Evolutionary conservation across 2,113 vertebrate genomes (phyloP).

Genomic region (Periophthalmodon schlosseri): DNA sequence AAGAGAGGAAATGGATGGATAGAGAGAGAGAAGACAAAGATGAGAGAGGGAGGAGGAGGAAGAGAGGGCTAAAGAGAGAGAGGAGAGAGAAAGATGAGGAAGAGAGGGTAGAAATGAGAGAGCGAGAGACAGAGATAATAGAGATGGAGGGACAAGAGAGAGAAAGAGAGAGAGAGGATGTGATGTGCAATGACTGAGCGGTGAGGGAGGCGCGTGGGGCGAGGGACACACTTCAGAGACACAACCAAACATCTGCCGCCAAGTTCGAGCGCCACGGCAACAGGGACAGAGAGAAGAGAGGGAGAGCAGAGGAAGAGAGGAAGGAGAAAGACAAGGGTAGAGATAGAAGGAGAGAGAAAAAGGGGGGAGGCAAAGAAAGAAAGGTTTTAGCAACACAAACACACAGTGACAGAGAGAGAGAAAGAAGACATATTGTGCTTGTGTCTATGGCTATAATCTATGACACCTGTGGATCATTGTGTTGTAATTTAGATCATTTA

Average conservation of each 20-base stretch:
- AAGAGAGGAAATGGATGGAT: too few species aligned
- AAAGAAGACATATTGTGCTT: too few species aligned
- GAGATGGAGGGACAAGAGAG: constrained; percentile 78
- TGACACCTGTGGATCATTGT: too few species aligned
- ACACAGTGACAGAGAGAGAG: neutral
- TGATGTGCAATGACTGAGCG: constrained; percentile 87
- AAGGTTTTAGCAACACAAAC: too few species aligned
- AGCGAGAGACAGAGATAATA: constrained; percentile 34
- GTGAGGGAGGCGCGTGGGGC: constrained; percentile 80
- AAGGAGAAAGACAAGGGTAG: neutral
- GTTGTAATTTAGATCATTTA: too few species aligned
- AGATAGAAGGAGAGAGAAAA: neutral
- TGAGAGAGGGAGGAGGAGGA: too few species aligned
- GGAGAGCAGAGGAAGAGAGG: neutral
- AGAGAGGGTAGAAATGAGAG: too few species aligned
- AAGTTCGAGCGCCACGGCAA: constrained; percentile 85
- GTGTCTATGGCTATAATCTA: too few species aligned
- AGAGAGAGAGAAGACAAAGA: too few species aligned
- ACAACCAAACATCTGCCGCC: constrained; percentile 91
- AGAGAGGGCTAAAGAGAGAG: constrained; percentile 73
- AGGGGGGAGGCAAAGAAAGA: neutral
- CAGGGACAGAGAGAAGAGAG: constrained; percentile 73
- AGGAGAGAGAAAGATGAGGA: constrained; percentile 71
- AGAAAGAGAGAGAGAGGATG: constrained; percentile 81
- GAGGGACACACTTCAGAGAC: constrained; percentile 92